Evolutionary conservation across 2,888 invertebrate species (phyloP), one percentile per base, ranked within the genome.

Genomic region (Andrena trimmerana): DNA sequence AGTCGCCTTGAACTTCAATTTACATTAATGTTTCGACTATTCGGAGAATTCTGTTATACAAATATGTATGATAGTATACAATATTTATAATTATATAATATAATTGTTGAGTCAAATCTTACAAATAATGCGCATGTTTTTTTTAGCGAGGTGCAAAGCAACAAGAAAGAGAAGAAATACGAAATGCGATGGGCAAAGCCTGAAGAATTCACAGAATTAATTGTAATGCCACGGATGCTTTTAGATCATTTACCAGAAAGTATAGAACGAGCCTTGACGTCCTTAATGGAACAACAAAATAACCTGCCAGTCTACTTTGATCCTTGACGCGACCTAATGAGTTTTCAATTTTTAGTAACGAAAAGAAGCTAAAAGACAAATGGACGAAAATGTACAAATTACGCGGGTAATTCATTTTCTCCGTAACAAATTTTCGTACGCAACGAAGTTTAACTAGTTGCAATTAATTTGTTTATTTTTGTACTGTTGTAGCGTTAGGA

Each of bases 161-260:
- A 95, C 95, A 90, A 95, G 95, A 78, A 96, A 95, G 92, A 92
- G 1, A 88, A 82, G 24, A 92, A 96, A 80, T 97, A 95, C 92
- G 96, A 97, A 92, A 97, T 97, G 96, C 95, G 97, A 59, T 98
- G 98, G 98, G 97, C 97, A 2, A 95, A 96, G 74, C 95, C 97
- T 0, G 97, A 97, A 91, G 97, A 97, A 92, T 98, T 98, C 94
- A 96, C 96, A 95, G 97, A 97, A 91, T 95, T 98, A 71, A 95
- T 97, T 88, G 97, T 98, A 70, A 97, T 97, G 96, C 97, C 97
- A 6, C 95, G 97, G 67, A 98, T 98, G 97, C 92, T 98, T 4
- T 95, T 97, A 0, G 98, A 98, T 94, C 98, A 98, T 93, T 94
- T 98, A 66, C 98, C 98, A 0, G 97, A 97, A 92, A 97, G 96